These are phyloP conservation scores for Poeciliopsis turrubarensis DNA, from an alignment of 2,113 vertebrate species.

Conservation along the genomic window DNA sequence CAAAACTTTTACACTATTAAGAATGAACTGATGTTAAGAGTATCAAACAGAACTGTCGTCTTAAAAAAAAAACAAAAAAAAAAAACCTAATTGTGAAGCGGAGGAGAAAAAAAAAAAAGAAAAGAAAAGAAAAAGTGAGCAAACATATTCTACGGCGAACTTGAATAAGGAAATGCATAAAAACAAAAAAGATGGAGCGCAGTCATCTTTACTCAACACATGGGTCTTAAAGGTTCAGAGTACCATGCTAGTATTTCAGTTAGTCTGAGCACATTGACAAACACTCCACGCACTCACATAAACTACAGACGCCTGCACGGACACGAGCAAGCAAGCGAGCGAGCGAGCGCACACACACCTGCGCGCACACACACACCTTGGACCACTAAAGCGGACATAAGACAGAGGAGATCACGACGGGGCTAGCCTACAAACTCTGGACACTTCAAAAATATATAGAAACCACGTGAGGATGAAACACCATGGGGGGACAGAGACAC, in stretches of 20 bases:
- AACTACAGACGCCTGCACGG: conserved; percentile 64
- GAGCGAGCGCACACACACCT: conserved; percentile 89
- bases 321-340: conserved; percentile 22
- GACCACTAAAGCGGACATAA: conserved; percentile 92
- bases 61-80: conserved; percentile 65
- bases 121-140: conserved; percentile 73
- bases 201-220: conserved; percentile 76
- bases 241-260: conserved; percentile 95
- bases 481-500: conserved; percentile 90
- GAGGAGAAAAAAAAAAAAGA: conserved; percentile 14
- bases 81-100: conserved; percentile 76
- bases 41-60: conserved; percentile 73
- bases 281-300: conserved; percentile 51
- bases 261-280: conserved; percentile 85
- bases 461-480: conserved; percentile 91
- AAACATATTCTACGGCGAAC: conserved; percentile 69
- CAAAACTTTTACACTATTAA: conserved; percentile 80
- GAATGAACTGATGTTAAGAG: conserved; percentile 66
- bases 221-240: conserved; percentile 78
- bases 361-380: conserved; percentile 91
- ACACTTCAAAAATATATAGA: conserved; percentile 88
- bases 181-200: conserved; percentile 86
- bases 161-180: conserved; percentile 67
- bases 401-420: conserved; percentile 91
- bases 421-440: conserved; percentile 91